Evolutionary conservation across 2,888 invertebrate species (phyloP), one percentile per base, ranked within the genome.

Genomic region (Agrochola macilenta): DNA sequence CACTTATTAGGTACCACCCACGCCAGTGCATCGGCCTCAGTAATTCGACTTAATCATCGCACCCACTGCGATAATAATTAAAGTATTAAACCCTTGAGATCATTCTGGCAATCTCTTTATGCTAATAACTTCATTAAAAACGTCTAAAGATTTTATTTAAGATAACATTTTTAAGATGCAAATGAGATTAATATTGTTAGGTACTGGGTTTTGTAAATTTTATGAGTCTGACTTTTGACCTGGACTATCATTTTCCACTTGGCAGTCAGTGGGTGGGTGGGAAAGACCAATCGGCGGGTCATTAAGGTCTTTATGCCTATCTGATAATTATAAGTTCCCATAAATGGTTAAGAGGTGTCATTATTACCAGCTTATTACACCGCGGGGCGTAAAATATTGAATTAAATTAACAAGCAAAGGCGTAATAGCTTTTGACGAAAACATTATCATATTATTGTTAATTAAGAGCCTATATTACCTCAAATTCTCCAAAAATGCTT

Each of bases 1-100:
- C 66, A 66, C 72, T 76, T 70, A 82, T 61, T 61, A 85, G 35
- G 69, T 30, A 14, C 84, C 81, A 81, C 90, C 91, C 89, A 88
- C 89, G 82, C 84, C 85, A 80, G 84, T 87, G 87, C 84, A 83
- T 84, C 85, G 84, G 80, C 80, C 83, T 70, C 82, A 58, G 82
- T 87, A 86, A 87, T 87, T 88, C 80, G 82, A 74, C 84, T 88
- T 89, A 90, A 90, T 92, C 88, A 90, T 88, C 86, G 86, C 85
- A 87, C 84, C 88, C 84, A 90, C 90, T 88, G 90, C 83, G 90
- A 90, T 89, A 89, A 86, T 90, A 90, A 93, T 93, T 92, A 79
- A 81, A 81, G n/a, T 75, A 60, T 81, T 81, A 91, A 91, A 88
- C 89, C 87, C 87, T 76, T 74, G 60, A 76, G 76, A 78, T 72